Evolutionary conservation across 30 jellyfish, hydroid and myxozoan genomes (phyloP).

Genomic region (Hydractinia symbiolongicarpus): DNA sequence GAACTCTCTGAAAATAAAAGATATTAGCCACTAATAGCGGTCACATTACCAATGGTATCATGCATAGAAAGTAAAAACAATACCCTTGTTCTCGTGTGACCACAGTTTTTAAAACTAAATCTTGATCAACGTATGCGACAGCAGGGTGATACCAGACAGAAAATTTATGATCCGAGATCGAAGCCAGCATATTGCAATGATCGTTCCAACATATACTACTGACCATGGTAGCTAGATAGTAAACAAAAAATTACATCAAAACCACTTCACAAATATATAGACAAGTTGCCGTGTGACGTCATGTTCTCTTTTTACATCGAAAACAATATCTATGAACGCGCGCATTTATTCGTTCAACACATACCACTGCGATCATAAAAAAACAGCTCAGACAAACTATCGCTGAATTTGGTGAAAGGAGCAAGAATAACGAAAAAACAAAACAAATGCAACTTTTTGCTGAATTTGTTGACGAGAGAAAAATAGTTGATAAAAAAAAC

Average conservation of each 20-base stretch:
- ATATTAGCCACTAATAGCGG: neutral
- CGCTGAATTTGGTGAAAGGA: too few species aligned
- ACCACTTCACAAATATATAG: too few species aligned
- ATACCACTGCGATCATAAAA: too few species aligned
- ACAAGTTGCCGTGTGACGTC: too few species aligned
- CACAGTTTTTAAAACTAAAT: slow-evolving; percentile 50
- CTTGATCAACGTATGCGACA: slow-evolving; percentile 89
- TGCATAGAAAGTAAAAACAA: neutral
- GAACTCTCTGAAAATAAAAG: slow-evolving; percentile 63
- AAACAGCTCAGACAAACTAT: too few species aligned
- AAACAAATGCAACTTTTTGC: too few species aligned
- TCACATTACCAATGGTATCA: neutral
- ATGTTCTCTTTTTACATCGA: neutral
- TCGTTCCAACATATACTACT: slow-evolving; percentile 88
- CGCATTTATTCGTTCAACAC: too few species aligned
- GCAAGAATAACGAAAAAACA: too few species aligned
- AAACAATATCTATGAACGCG: neutral
- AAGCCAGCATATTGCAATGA: slow-evolving; percentile 65
- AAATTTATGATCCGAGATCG: slow-evolving; percentile 80
- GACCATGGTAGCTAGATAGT: slow-evolving; percentile 87
- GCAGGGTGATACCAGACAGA: slow-evolving; percentile 91
- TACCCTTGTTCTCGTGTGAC: slow-evolving; percentile 77
- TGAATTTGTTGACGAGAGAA: too few species aligned
- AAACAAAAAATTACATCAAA: neutral
- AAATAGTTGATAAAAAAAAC: too few species aligned